Percentiles rank a stretch among this genome's conserved stretches.
phyloP scores from a whole-genome alignment of 2,113 vertebrate genomes.

The Equus przewalskii region DNA sequence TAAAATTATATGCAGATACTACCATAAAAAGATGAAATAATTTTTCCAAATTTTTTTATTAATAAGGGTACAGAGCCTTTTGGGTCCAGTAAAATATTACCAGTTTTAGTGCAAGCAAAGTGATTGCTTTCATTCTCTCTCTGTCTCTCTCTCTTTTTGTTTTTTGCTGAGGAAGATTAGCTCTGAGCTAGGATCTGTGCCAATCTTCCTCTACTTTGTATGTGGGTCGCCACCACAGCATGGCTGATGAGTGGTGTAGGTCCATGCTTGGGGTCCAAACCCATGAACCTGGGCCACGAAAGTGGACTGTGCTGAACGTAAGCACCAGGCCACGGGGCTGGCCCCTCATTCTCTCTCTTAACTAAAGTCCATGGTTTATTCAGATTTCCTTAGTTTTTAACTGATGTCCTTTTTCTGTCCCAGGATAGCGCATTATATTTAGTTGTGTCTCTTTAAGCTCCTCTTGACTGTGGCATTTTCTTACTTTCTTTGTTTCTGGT shows the following conservation, averaged over 20 bases:
- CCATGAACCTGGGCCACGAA: no score
- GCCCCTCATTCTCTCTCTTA: no score
- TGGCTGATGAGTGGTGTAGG: no score
- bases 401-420: background rate
- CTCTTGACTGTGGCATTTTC: background rate
- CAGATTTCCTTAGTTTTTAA: background rate
- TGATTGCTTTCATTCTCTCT: background rate
- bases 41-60: background rate
- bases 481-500: background rate
- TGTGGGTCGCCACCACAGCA: no score
- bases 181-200: no score
- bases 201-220: no score
- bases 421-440: no score
- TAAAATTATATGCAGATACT: background rate
- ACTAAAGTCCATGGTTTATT: background rate
- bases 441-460: background rate
- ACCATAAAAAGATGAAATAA: background rate
- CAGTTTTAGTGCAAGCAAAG: background rate
- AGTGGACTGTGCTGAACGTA: no score
- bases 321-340: no score
- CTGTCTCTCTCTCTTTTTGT: no score
- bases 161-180: no score
- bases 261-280: no score
- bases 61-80: background rate
- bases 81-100: background rate